Percentiles rank a stretch among this genome's conserved stretches.
Evolutionary conservation across 1,140 invertebrate genomes (phyloP).

Genomic region (Macrobrachium nipponense): DNA sequence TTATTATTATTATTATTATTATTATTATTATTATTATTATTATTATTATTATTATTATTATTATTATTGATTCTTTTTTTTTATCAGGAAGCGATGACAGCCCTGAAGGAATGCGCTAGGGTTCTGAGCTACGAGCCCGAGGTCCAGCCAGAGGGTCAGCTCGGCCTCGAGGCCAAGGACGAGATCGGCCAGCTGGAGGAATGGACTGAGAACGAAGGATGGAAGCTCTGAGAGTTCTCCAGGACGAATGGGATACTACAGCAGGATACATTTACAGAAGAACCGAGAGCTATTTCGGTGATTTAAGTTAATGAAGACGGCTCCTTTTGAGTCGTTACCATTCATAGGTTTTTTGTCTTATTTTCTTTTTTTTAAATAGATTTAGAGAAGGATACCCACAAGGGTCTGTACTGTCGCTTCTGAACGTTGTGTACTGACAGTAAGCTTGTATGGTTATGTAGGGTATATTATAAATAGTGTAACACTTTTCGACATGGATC

Average conservation of each 20-base stretch:
- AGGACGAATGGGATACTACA: not conserved
- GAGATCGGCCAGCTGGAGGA: constrained; percentile 78
- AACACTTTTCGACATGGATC: no score
- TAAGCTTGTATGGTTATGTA: no score
- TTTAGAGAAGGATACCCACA: no score
- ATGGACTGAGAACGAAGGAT: constrained; percentile 56
- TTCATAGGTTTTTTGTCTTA: no score
- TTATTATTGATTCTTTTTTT: constrained; percentile 76
- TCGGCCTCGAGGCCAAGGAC: constrained; percentile 79
- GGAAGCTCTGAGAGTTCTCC: constrained; percentile 13
- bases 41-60: constrained; percentile 69
- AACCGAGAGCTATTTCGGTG: not conserved
- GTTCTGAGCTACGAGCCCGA: constrained; percentile 67
- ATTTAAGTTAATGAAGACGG: not conserved
- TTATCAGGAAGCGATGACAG: constrained; percentile 33
- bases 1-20: no score
- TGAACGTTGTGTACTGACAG: no score
- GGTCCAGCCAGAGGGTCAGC: constrained; percentile 85
- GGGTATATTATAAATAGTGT: no score
- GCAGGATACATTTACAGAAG: constrained; percentile 21
- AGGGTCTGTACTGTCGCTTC: no score
- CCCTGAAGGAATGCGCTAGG: constrained; percentile 40
- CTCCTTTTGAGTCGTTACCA: no score
- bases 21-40: no score
- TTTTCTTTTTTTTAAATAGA: no score